These are phyloP conservation scores for Episyrphus balteatus DNA, from an alignment of 1,140 invertebrate species.

Conservation along the genomic window DNA sequence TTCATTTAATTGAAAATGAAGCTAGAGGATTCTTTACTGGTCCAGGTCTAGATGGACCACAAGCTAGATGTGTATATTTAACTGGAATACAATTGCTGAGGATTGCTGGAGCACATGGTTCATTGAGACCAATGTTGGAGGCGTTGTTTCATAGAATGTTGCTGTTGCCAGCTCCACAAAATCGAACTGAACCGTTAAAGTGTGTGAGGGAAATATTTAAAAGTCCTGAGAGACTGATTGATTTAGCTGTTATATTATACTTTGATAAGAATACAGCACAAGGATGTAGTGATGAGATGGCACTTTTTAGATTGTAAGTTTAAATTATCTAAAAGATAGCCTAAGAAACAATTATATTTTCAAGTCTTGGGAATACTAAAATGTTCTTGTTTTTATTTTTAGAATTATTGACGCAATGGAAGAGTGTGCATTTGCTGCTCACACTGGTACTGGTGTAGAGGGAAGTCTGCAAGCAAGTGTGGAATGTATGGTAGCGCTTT, in stretches of 20 bases:
- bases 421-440: constrained; percentile 54
- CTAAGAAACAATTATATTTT: no score
- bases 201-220: constrained; percentile 65
- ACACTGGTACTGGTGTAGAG: constrained; percentile 54
- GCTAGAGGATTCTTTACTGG: constrained; percentile 34
- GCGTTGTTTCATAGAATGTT: constrained; percentile 87
- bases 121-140: constrained; percentile 76
- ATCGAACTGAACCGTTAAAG: constrained; percentile 72
- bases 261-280: constrained; percentile 64
- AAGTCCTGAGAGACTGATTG: constrained; percentile 58
- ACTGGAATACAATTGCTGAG: constrained; percentile 71
- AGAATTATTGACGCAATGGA: constrained; percentile 87
- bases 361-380: no score
- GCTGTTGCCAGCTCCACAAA: constrained; percentile 70
- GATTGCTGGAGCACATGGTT: constrained; percentile 71
- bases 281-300: constrained; percentile 77
- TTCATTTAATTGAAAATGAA: constrained; percentile 37
- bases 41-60: constrained; percentile 31
- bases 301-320: constrained; percentile 76
- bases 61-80: constrained; percentile 33
- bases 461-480: constrained; percentile 66
- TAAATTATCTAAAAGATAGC: no score
- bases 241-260: constrained; percentile 57
- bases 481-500: constrained; percentile 70
- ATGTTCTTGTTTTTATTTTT: no score